Base-by-base conservation (phyloP, 2,113 vertebrate species). In the Tenebrosternarchus preto region DNA sequence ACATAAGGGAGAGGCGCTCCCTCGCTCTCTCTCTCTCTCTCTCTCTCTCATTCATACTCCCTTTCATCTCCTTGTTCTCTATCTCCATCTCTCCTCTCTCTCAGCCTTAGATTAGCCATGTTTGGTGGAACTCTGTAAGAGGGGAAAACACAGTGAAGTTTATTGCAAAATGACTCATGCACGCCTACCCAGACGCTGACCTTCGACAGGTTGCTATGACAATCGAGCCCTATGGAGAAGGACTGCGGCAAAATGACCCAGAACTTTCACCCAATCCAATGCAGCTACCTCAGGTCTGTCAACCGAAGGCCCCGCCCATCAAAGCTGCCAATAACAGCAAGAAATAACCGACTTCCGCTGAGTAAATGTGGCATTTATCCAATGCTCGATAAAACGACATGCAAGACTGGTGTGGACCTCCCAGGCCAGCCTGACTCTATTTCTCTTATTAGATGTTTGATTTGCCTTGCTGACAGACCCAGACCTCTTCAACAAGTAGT, bases 81-180 rank as follows among this genome's bases (percentile, higher is more conserved):
- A 5, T 50, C 39, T 63, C 7, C 12, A 24, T 68, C 39, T 56
- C 19, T 67, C 53, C 46, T 53, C 43, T 71, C 31, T 36, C 19
- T 46, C 19, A n/a, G 11, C 73, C 24, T 60, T 39, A 72, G 4
- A 78, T 82, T 46, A 80, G 77, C 5, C 31, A 8, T 82, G 75
- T 88, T 88, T 87, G 78, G 60, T n/a, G 78, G 85, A 80, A 78
- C 9, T 5, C 59, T 78, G 31, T 16, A 55, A 17, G 1, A 55
- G 25, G 61, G 73, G 75, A 16, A 75, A 80, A 71, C 55, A 86
- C 82, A 83, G 86, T 87, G 86, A 85, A 85, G 39, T 90, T 90
- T 88, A 88, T 87, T 87, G 83, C 79, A 79, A 87, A 86, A 88
- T 81, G 76, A 88, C 81, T 89, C 79, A 80, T 83, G 74, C 78